Evolutionary conservation across 1,140 invertebrate genomes (phyloP), one percentile per base, ranked within the genome.

Genomic region (Dreissena rostriformis): DNA sequence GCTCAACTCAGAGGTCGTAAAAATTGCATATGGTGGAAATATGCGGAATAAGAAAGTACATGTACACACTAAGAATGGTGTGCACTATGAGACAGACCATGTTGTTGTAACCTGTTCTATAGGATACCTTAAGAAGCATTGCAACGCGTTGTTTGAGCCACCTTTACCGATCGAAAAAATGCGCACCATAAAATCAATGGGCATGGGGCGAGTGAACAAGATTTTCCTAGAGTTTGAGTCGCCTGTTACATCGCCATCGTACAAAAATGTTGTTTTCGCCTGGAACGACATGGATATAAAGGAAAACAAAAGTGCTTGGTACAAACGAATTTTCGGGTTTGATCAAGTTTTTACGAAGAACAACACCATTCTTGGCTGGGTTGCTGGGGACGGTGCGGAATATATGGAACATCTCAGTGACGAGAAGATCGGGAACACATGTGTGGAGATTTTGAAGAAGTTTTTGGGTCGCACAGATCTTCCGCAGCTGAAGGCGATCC

Each of bases 61-160:
- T 19, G 22, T 70, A 39, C 11, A 70, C n/a, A 70, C 65, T 15
- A 70, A 17, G 15, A 28, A 79, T 57, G 77, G 61, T 39, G 14
- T 4, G 6, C 55, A 14, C 26, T 68, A 39, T 19, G 39, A 15
- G 22, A 66, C 77, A 1, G 77, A 79, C 28, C 77, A 79, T 39
- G 77, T 79, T 6, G 70, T 79, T 28, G 22, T 79, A 0, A 79
- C 77, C 2, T 79, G 63, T n/a, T 79, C 77, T 28, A 22, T 79
- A 14, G 66, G 77, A 24, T 79, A 79, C 39, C 24, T 79, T 19
- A 79, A 79, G 28, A 79, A 70, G 66, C 77, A 79, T 57, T 24
- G 55, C 28, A 65, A n/a, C 39, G 29, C 17, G 8, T 49, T 79
- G 12, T 79, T 79, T 51, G 53, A 68, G 11, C 77, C 77, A 1